These are phyloP conservation scores for Lissonota sp. DNA, from an alignment of 2,888 invertebrate species.

Conservation along the genomic window DNA sequence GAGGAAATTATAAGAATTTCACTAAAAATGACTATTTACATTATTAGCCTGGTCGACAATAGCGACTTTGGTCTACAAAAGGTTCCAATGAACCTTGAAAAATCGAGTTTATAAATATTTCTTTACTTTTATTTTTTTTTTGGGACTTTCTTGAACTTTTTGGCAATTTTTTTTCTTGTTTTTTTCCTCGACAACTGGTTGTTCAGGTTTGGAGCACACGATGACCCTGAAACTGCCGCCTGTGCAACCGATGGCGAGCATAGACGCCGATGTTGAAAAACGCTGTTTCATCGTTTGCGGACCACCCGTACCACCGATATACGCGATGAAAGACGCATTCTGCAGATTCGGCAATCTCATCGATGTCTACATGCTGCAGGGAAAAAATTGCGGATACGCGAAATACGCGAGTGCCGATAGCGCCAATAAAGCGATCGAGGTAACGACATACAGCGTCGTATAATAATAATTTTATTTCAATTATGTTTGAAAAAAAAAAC, in stretches of 20 bases:
- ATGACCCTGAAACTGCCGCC: conserved; percentile 89
- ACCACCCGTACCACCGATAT: conserved; percentile 88
- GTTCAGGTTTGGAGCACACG: conserved; percentile 75
- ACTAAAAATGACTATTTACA: no score
- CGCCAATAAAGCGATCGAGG: conserved; percentile 91
- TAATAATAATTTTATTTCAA: conserved; percentile 2
- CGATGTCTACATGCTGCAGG: conserved; percentile 94
- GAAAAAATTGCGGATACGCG: conserved; percentile 96
- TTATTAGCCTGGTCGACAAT: no score
- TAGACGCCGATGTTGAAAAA: conserved; percentile 88
- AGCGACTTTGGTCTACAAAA: no score
- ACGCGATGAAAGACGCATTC: conserved; percentile 94
- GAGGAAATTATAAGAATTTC: no score
- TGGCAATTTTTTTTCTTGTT: not conserved
- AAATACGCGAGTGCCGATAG: conserved; percentile 91
- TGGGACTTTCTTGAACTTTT: not conserved
- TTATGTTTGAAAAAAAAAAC: not conserved
- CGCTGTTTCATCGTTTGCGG: conserved; percentile 84
- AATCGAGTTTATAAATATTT: no score
- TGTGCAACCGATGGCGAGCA: conserved; percentile 88
- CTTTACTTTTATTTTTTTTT: no score
- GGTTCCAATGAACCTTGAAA: no score
- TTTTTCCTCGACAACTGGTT: conserved; percentile 54
- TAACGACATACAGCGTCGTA: conserved; percentile 72
- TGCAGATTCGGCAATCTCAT: conserved; percentile 96